These are phyloP conservation scores for Orthonyx spaldingii DNA, from an alignment of 2,113 vertebrate genomes.

Conservation along the genomic window DNA sequence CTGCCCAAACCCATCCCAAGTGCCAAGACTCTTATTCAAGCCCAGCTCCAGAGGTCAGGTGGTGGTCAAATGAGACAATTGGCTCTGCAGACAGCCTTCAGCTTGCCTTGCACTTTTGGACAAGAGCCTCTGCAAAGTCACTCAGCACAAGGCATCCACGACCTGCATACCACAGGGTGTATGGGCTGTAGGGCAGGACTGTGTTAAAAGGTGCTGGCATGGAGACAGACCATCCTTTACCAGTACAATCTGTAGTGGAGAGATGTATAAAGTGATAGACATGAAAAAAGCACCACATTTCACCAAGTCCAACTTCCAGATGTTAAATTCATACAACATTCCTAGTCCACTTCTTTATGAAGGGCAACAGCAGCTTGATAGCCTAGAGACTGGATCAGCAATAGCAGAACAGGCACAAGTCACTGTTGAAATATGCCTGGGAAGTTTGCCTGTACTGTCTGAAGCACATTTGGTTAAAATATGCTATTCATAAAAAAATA, in stretches of 20 bases:
- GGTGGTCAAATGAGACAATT: neutral
- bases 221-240: neutral
- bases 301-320: neutral
- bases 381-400: neutral
- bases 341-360: neutral
- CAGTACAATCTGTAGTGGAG: neutral
- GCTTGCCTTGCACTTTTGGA: neutral
- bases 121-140: neutral
- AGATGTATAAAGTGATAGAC: neutral
- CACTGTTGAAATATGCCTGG: neutral
- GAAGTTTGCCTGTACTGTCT: neutral
- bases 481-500: neutral
- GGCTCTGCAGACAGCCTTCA: neutral
- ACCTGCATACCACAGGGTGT: neutral
- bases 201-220: neutral
- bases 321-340: neutral
- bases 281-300: neutral
- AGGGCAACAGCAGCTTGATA: neutral
- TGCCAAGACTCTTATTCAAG: neutral
- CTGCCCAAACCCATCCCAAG: neutral
- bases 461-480: constrained; percentile 1
- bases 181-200: neutral
- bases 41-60: neutral
- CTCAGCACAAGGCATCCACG: neutral
- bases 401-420: neutral